Evolutionary conservation across 2,888 invertebrate genomes (phyloP).

Genomic region (Hermodice carunculata): DNA sequence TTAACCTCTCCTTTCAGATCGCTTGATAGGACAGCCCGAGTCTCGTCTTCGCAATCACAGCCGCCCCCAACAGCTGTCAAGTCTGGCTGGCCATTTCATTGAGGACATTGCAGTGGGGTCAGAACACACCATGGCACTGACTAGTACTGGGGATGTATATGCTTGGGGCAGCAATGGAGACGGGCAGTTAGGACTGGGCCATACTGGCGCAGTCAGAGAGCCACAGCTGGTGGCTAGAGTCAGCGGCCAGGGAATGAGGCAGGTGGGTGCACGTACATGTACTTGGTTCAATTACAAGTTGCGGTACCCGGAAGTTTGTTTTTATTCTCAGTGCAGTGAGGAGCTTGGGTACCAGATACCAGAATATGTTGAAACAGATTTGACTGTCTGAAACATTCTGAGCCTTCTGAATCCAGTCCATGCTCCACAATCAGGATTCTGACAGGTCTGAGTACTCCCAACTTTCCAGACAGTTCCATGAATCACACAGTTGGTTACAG

Average conservation of each 20-base stretch:
- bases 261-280: constrained; percentile 62
- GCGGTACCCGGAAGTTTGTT: too few species aligned
- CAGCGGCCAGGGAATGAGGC: constrained; percentile 73
- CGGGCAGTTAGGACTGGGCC: constrained; percentile 76
- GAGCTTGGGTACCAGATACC: too few species aligned
- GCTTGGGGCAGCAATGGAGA: constrained; percentile 78
- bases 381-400: too few species aligned
- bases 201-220: constrained; percentile 73
- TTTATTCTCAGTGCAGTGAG: too few species aligned
- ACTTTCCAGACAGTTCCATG: too few species aligned
- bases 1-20: constrained; percentile 67
- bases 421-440: background rate
- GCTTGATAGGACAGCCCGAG: constrained; percentile 75
- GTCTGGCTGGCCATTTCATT: constrained; percentile 72
- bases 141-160: constrained; percentile 74
- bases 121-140: constrained; percentile 75
- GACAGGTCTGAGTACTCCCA: background rate
- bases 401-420: background rate
- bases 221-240: constrained; percentile 74
- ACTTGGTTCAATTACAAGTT: too few species aligned
- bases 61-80: constrained; percentile 73
- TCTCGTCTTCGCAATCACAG: constrained; percentile 71
- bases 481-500: too few species aligned
- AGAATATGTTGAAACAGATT: too few species aligned
- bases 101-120: constrained; percentile 76